These are phyloP conservation scores for Drosophila gaucha DNA, from an alignment of 2,888 invertebrate species.

Conservation along the genomic window DNA sequence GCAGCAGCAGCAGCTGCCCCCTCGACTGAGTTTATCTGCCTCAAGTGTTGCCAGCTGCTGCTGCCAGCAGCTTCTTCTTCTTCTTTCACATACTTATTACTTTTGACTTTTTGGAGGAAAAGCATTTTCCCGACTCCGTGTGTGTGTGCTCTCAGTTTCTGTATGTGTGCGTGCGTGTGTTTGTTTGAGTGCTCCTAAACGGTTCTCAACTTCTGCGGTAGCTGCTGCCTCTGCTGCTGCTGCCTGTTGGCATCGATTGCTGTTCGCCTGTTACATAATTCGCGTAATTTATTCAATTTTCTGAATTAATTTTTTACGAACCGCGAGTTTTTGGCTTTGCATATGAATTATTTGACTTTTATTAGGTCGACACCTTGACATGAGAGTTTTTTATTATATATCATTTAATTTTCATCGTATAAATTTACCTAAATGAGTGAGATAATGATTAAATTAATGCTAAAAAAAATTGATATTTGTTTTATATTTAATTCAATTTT, in stretches of 20 bases:
- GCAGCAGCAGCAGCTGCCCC: slow-evolving; percentile 37
- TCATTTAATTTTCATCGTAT: slow-evolving; percentile 3
- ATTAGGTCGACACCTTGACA: slow-evolving; percentile 18
- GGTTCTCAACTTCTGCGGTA: slow-evolving; percentile 60
- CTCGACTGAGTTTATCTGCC: slow-evolving; percentile 44
- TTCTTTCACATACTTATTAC: slow-evolving; percentile 72
- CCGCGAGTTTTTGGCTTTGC: slow-evolving; percentile 53
- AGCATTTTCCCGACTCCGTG: slow-evolving; percentile 66
- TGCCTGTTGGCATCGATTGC: slow-evolving; percentile 47
- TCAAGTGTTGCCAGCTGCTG: slow-evolving; percentile 54
- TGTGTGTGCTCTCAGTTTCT: slow-evolving; percentile 25
- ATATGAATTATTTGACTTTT: slow-evolving; percentile 55
- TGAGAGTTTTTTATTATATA: no score
- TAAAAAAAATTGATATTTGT: not conserved
- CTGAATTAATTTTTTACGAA: slow-evolving; percentile 76
- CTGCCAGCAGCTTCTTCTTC: slow-evolving; percentile 39
- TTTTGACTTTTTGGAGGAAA: slow-evolving; percentile 78
- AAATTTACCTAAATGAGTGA: not conserved
- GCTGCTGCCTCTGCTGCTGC: slow-evolving; percentile 41
- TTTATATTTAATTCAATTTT: not conserved
- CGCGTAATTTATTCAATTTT: slow-evolving; percentile 84
- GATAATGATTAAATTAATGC: not conserved
- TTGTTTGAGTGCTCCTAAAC: slow-evolving; percentile 63
- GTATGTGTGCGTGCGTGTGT: slow-evolving; percentile 17
- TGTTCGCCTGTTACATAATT: slow-evolving; percentile 81